Evolutionary conservation across 2,888 invertebrate species (phyloP).

Genomic region (Thelaira solivaga): DNA sequence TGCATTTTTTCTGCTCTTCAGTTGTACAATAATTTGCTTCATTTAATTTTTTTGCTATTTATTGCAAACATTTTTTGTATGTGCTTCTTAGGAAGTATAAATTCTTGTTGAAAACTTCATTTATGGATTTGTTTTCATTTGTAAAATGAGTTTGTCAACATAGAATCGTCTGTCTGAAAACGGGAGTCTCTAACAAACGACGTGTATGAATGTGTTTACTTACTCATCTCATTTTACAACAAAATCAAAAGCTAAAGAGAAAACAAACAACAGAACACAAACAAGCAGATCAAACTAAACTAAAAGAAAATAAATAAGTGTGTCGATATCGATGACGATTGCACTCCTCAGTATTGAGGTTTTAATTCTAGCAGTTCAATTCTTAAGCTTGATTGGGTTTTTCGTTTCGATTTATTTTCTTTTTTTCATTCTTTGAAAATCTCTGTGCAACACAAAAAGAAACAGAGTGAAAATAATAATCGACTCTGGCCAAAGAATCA

Average conservation of each 20-base stretch:
- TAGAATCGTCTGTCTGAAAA: slow-evolving; percentile 28
- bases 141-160: slow-evolving; percentile 57
- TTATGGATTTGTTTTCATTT: slow-evolving; percentile 61
- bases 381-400: slow-evolving; percentile 57
- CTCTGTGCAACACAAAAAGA: neutral
- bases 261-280: neutral
- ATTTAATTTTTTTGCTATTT: slow-evolving; percentile 10
- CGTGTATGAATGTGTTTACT: neutral
- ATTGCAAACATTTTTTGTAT: slow-evolving; percentile 1
- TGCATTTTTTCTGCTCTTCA: slow-evolving; percentile 11
- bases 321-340: slow-evolving; percentile 22
- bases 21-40: slow-evolving; percentile 21
- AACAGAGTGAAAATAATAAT: slow-evolving; percentile 8
- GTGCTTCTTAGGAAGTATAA: slow-evolving; percentile 36
- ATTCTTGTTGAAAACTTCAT: slow-evolving; percentile 53
- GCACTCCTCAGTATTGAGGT: slow-evolving; percentile 19
- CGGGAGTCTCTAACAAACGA: slow-evolving; percentile 1
- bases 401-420: neutral
- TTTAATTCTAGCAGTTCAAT: slow-evolving; percentile 41
- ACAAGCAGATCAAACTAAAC: slow-evolving; percentile 3
- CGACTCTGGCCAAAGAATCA: neutral
- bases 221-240: slow-evolving; percentile 49
- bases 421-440: neutral
- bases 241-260: neutral
- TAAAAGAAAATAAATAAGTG: slow-evolving; percentile 45